Conservation (phyloP, 2,888 invertebrate genomes). For the Xestia rhomboidea region DNA sequence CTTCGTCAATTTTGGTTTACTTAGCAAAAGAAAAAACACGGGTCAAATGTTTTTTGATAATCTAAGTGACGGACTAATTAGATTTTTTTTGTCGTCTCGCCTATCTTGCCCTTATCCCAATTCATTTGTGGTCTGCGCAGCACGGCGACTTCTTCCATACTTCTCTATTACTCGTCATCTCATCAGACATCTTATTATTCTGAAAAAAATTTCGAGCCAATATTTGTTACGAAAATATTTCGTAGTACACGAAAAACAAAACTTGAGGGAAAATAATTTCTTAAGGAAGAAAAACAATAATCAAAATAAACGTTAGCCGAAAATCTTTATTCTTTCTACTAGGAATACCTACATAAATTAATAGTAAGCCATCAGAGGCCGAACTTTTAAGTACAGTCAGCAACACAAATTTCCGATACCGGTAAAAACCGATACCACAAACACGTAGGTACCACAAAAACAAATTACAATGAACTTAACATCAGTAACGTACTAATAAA, state of each 20-base stretch:
- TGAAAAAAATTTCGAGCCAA: too few species aligned
- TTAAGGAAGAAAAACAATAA: background rate
- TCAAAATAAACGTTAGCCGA: background rate
- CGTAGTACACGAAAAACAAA: background rate
- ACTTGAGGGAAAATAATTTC: background rate
- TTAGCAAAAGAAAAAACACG: too few species aligned
- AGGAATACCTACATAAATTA: background rate
- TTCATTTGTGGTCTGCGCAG: too few species aligned
- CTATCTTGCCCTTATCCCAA: too few species aligned
- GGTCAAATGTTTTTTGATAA: too few species aligned
- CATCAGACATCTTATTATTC: too few species aligned
- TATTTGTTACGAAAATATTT: background rate
- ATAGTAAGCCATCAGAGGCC: background rate
- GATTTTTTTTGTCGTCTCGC: too few species aligned
- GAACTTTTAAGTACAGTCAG: conserved; percentile 62
- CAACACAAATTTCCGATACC: conserved; percentile 52
- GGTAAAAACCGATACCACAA: conserved; percentile 41
- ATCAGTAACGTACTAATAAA: conserved; percentile 76
- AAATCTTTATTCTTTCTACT: background rate
- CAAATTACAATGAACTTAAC: conserved; percentile 76
- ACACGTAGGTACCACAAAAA: conserved; percentile 66
- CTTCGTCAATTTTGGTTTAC: too few species aligned
- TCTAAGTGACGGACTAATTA: too few species aligned
- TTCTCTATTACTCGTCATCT: too few species aligned
- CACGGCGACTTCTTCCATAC: too few species aligned